Base-by-base conservation (phyloP, 2,888 invertebrate species). In the Acanthosepion pharaonis region DNA sequence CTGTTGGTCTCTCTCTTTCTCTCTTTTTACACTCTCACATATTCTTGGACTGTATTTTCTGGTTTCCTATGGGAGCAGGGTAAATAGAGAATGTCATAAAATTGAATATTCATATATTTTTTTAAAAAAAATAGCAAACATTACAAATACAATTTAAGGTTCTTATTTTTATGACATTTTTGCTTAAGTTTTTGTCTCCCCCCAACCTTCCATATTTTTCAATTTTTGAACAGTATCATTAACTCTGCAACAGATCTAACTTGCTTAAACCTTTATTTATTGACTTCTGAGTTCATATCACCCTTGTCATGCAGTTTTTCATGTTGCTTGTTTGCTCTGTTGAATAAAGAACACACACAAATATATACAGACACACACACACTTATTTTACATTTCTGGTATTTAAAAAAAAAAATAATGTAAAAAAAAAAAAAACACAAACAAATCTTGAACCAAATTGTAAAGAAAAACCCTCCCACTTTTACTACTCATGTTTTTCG, bases 251-350 rank as follows among this genome's bases (percentile, higher is more conserved):
- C n/a, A 78, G 78, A 78, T 78, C 78, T 78, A 33, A 78, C n/a
- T 78, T 78, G 78, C 78, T 78, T 78, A 78, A 78, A 78, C 23
- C n/a, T 78, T 78, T 78, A 78, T 78, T 78, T 78, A 78, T 53
- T 93, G n/a, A 93, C 93, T 93, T 93, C n/a, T 93, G 51, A 93
- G 93, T n/a, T 93, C 93, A 93, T 53, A 53, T 93, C 53, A 53
- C 49, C 28, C 28, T 53, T 48, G n/a, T 48, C 92, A 51, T 49
- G 51, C 93, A 93, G 93, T 53, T 53, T 93, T 25, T 51, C 53
- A 33, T 93, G 53, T 53, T 78, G n/a, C 78, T 33, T 78, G n/a
- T 78, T n/a, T 78, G 78, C 78, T 78, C n/a, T 78, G 78, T 78
- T 78, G 15, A 48, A 25, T 49, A 49, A 92, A 49, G 51, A 11